These are phyloP conservation scores for Philonicus albiceps DNA, from an alignment of 2,888 invertebrate genomes.

Conservation along the genomic window DNA sequence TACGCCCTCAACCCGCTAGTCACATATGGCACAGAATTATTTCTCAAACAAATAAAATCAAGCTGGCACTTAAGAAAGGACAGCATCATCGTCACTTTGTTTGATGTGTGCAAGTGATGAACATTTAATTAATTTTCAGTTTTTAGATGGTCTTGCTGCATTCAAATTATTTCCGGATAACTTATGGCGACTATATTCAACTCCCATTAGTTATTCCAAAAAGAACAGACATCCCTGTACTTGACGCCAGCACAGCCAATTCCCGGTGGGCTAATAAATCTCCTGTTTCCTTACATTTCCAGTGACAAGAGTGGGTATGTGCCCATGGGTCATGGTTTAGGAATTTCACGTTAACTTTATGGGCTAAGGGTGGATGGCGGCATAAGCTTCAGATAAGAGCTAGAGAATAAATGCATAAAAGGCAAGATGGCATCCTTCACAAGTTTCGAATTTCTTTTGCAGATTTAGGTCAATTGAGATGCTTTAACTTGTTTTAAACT, in stretches of 20 bases:
- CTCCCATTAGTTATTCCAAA: not conserved
- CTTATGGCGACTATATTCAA: not conserved
- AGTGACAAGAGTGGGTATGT: not conserved
- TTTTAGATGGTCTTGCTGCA: not conserved
- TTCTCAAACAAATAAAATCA: not conserved
- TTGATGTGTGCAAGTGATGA: not conserved
- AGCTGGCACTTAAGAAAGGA: not conserved
- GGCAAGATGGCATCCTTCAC: not conserved
- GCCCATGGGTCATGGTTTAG: not conserved
- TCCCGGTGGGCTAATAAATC: not conserved
- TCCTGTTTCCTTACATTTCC: not conserved
- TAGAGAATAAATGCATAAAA: not conserved
- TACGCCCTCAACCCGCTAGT: not conserved
- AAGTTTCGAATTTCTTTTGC: not conserved
- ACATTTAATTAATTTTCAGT: slow-evolving; percentile 6
- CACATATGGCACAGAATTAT: not conserved
- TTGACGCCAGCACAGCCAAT: not conserved
- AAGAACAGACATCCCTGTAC: not conserved
- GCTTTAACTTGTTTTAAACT: not conserved
- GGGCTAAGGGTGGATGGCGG: not conserved
- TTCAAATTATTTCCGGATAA: slow-evolving; percentile 1
- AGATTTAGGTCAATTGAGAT: not conserved
- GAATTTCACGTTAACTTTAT: not conserved
- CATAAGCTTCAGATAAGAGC: not conserved
- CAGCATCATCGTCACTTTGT: not conserved